Evolutionary conservation across 2,797 vertebrate genomes (phyloP).

Genomic region (Premnoplex brunnescens): DNA sequence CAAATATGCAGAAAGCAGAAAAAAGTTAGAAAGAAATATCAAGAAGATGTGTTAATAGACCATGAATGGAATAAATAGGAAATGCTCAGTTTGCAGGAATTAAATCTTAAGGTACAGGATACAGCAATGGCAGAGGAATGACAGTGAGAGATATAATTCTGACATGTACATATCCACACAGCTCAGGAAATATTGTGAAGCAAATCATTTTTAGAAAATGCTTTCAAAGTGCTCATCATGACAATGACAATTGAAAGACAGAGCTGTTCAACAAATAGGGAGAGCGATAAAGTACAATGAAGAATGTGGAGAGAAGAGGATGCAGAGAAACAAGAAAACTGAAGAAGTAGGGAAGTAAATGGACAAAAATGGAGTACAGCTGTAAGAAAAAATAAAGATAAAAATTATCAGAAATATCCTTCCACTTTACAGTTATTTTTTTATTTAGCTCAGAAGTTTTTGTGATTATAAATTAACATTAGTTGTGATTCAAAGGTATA

Average conservation of each 20-base stretch:
- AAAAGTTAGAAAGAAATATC: neutral
- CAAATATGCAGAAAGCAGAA: neutral
- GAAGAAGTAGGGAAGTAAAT: neutral
- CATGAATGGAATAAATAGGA: neutral
- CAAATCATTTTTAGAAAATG: slow-evolving; percentile 31
- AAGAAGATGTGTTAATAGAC: neutral
- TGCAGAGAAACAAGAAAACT: neutral
- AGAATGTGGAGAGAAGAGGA: neutral
- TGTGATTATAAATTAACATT: neutral
- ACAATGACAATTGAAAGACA: slow-evolving; percentile 33
- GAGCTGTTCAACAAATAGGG: neutral
- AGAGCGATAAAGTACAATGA: neutral
- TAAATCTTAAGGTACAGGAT: neutral
- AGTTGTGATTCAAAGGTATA: neutral
- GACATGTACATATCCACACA: neutral
- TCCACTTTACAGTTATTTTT: neutral
- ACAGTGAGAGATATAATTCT: slow-evolving; percentile 26
- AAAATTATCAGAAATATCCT: neutral
- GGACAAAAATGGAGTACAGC: neutral
- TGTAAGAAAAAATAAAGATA: neutral
- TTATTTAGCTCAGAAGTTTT: neutral
- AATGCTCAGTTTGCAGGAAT: neutral
- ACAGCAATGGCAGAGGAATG: neutral
- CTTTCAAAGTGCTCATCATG: slow-evolving; percentile 35
- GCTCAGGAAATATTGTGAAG: slow-evolving; percentile 27